phyloP scores from a whole-genome alignment of 2,113 vertebrate species.

The Psammodynastes pulverulentus region DNA sequence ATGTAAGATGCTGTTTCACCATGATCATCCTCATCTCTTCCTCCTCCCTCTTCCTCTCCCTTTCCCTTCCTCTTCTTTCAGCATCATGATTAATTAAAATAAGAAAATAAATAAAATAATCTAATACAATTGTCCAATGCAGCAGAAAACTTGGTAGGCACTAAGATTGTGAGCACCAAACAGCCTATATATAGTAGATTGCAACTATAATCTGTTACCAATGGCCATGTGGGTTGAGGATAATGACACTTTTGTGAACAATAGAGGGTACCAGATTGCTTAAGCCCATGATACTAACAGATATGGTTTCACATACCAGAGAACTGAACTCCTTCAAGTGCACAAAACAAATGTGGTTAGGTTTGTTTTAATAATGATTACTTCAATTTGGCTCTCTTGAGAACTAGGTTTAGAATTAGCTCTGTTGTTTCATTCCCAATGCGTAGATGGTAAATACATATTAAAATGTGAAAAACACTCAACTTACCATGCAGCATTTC shows the following conservation, averaged over 20 bases:
- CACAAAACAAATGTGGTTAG: not conserved
- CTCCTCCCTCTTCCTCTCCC: too few relatives aligned
- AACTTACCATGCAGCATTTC: not conserved
- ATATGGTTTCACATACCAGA: not conserved
- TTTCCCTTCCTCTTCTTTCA: not conserved
- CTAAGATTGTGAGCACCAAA: not conserved
- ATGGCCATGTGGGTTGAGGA: not conserved
- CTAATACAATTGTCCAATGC: not conserved
- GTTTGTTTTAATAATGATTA: not conserved
- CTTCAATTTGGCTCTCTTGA: not conserved
- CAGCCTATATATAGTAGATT: not conserved
- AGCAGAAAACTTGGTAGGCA: not conserved
- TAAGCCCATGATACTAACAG: not conserved
- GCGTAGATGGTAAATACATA: not conserved
- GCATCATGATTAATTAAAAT: not conserved
- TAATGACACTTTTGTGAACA: not conserved
- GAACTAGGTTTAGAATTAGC: not conserved
- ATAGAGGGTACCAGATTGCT: not conserved
- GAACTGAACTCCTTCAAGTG: not conserved
- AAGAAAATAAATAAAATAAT: not conserved
- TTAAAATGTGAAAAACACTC: not conserved
- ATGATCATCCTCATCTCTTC: not conserved
- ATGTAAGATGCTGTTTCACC: not conserved
- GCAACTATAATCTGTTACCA: not conserved
- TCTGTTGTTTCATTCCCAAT: not conserved